These are phyloP conservation scores for Amaurobius ferox DNA, from an alignment of 2,888 invertebrate genomes.

Conservation along the genomic window DNA sequence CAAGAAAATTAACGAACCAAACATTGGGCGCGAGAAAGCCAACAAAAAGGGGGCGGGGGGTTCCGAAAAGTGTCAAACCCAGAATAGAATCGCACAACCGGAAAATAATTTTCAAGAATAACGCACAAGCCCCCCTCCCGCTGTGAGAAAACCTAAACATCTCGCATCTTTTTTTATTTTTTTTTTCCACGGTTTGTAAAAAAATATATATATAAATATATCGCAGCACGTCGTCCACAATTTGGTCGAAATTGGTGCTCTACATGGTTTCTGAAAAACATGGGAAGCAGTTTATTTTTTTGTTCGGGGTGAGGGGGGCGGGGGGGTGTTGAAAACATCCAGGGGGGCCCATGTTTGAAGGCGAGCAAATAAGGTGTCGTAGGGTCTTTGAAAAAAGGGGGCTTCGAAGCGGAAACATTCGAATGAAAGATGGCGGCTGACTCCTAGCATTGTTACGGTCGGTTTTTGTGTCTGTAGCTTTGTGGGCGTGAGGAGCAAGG, in stretches of 20 bases:
- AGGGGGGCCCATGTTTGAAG: not conserved
- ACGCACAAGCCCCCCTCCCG: conserved; percentile 44
- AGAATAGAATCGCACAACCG: conserved; percentile 59
- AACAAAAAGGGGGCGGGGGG: not conserved
- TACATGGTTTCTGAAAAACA: conserved; percentile 40
- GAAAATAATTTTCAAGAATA: conserved; percentile 59
- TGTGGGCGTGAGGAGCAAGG: not conserved
- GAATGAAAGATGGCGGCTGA: conserved; percentile 1
- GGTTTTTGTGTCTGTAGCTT: not conserved
- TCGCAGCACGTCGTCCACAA: conserved; percentile 24
- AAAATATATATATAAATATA: no score
- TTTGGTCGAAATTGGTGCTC: conserved; percentile 61
- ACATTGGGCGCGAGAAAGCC: conserved; percentile 37
- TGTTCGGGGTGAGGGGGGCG: not conserved
- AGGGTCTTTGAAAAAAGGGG: not conserved
- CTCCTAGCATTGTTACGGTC: not conserved
- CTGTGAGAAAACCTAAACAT: conserved; percentile 50
- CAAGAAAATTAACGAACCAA: conserved; percentile 51
- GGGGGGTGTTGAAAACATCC: conserved; percentile 1
- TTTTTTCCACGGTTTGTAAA: not conserved
- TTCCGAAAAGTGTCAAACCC: conserved; percentile 25
- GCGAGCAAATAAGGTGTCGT: conserved; percentile 6
- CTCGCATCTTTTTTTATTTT: not conserved
- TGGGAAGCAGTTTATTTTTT: conserved; percentile 16
- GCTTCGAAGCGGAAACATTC: not conserved